Evolutionary conservation across 1,140 invertebrate genomes (phyloP).

Genomic region (Drosophila miranda): DNA sequence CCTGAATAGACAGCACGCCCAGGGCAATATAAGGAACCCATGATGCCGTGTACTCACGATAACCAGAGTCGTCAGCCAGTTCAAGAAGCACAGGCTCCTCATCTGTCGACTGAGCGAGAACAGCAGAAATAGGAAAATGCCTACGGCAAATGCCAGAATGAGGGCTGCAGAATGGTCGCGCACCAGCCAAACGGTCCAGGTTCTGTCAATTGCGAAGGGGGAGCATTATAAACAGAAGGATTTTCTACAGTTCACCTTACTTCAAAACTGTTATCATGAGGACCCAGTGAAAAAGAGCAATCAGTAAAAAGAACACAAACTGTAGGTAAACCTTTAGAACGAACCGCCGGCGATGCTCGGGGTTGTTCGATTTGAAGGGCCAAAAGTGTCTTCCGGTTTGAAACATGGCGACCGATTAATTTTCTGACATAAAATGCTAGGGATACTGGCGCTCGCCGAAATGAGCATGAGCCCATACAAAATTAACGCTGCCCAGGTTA

Average conservation of each 20-base stretch:
- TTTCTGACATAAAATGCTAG: conserved; percentile 12
- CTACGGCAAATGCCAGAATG: conserved; percentile 13
- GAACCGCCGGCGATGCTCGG: conserved; percentile 15
- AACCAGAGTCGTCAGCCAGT: conserved; percentile 11
- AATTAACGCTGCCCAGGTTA: not conserved
- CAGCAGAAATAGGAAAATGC: conserved; percentile 25
- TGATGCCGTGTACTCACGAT: conserved; percentile 25
- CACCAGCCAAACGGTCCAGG: not conserved
- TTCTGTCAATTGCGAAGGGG: not conserved
- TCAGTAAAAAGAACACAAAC: not conserved
- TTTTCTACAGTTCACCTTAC: not conserved
- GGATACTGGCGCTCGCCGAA: not conserved
- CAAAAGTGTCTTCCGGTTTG: conserved; percentile 21
- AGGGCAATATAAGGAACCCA: too few relatives aligned
- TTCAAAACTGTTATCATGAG: not conserved
- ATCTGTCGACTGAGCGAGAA: conserved; percentile 20
- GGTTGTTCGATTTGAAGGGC: conserved; percentile 19
- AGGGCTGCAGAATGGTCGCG: conserved; percentile 7
- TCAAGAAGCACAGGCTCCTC: conserved; percentile 7
- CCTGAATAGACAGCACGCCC: not conserved
- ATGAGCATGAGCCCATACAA: not conserved
- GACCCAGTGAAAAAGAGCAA: conserved; percentile 40
- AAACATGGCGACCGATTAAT: conserved; percentile 41
- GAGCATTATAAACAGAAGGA: not conserved
- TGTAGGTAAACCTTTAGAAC: conserved; percentile 12